Evolutionary conservation across 2,888 invertebrate species (phyloP), one percentile per base, ranked within the genome.

Genomic region (Aspidapion aeneum): DNA sequence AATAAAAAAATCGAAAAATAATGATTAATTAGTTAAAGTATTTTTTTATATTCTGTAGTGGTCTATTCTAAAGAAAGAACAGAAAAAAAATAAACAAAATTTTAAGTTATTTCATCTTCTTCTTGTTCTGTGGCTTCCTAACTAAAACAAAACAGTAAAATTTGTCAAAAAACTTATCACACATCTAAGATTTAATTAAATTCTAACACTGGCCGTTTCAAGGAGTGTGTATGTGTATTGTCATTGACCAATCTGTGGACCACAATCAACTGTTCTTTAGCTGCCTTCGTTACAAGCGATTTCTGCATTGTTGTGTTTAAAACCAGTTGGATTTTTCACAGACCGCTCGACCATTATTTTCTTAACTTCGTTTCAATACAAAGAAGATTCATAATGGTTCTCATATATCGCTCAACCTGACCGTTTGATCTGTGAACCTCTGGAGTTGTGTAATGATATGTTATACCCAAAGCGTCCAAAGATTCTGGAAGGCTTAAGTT

Each of bases 241-340:
- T 12, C 9, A 66, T 21, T n/a, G 65, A 61, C 63, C 65, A 67
- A 19, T 66, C 62, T 0, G 48, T 50, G 3, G 66, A 64, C 67
- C 67, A 67, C 12, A 12, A 16, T n/a, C 64, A 66, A 55, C 21
- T 68, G 66, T 49, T 68, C 68, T 35, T 63, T 68, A 2, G 66
- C 68, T 1, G 60, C 66, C 48, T 66, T 67, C 1, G 63, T 63
- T 1, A 67, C 48, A 5, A 55, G 16, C 18, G 17, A 69, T 67
- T 71, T 71, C 48, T 71, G 70, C 48, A 69, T 52, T 2, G 71
- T 67, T 2, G 62, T 65, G 21, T 69, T 69, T n/a, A 67, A 50
- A 9, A 69, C 65, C 9, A 67, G 54, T 35, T 69, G 66, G n/a
- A 69, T 67, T 57, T 67, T 69, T 63, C 65, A 66, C 2, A 61